Conservation (phyloP, 2,888 invertebrate species). For the Syritta pipiens region DNA sequence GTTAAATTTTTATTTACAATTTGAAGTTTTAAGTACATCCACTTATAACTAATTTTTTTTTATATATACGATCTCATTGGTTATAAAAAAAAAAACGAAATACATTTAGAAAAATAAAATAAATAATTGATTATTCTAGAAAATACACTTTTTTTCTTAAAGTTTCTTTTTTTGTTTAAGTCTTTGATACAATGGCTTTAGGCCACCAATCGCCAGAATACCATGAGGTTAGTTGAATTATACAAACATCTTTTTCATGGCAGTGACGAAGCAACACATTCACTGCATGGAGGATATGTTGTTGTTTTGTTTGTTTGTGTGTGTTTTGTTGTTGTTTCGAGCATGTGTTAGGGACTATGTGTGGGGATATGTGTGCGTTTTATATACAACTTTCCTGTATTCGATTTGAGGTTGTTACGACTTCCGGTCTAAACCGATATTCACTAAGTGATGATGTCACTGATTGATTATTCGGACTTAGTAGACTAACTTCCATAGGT, state of each 20-base stretch:
- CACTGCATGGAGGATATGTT: slow-evolving; percentile 14
- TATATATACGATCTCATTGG: slow-evolving; percentile 16
- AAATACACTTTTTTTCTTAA: slow-evolving; percentile 43
- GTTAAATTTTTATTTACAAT: slow-evolving; percentile 46
- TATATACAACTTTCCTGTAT: slow-evolving; percentile 96
- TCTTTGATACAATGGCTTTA: slow-evolving; percentile 65
- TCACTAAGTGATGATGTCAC: slow-evolving; percentile 89
- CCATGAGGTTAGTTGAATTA: slow-evolving; percentile 30
- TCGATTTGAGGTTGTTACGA: slow-evolving; percentile 91
- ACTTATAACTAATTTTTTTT: slow-evolving; percentile 16
- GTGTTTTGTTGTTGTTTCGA: neutral
- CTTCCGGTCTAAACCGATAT: slow-evolving; percentile 90
- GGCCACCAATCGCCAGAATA: slow-evolving; percentile 45
- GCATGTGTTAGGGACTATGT: too few relatives aligned
- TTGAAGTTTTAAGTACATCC: slow-evolving; percentile 39
- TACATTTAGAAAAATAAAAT: slow-evolving; percentile 55
- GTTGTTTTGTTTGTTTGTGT: neutral
- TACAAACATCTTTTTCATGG: slow-evolving; percentile 25
- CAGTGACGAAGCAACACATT: slow-evolving; percentile 39
- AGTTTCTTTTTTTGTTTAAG: slow-evolving; percentile 43
- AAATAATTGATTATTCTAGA: slow-evolving; percentile 63
- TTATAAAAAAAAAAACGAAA: slow-evolving; percentile 37
- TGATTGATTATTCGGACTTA: slow-evolving; percentile 79
- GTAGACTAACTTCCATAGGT: slow-evolving; percentile 79
- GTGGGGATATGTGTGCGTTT: slow-evolving; percentile 73